These are phyloP conservation scores for Misgurnus anguillicaudatus DNA, from an alignment of 2,113 vertebrate species.

Conservation along the genomic window DNA sequence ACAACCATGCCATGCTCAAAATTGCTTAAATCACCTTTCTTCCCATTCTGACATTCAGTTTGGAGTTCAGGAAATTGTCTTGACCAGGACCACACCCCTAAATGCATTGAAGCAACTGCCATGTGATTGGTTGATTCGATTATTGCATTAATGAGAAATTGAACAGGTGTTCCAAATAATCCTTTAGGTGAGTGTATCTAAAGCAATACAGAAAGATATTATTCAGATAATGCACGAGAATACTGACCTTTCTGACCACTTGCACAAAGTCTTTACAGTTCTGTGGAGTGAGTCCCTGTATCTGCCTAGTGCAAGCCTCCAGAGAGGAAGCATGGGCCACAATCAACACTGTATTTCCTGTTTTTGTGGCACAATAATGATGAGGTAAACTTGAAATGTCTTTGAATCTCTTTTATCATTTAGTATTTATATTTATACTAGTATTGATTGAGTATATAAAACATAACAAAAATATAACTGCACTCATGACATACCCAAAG, in stretches of 20 bases:
- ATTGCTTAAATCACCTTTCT: too few relatives aligned
- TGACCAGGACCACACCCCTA: too few relatives aligned
- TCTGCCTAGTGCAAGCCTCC: conserved; percentile 96
- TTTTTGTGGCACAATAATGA: conserved; percentile 7
- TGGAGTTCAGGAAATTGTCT: too few relatives aligned
- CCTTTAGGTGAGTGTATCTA: too few relatives aligned
- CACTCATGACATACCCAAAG: conserved; percentile 77
- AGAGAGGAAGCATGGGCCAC: conserved; percentile 97
- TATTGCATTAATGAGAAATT: too few relatives aligned
- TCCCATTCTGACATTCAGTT: too few relatives aligned
- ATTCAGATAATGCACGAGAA: not conserved
- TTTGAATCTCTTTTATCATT: not conserved
- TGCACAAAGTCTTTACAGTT: conserved; percentile 98
- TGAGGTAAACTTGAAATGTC: not conserved
- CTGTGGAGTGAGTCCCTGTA: conserved; percentile 92
- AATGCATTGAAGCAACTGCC: too few relatives aligned
- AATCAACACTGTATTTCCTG: conserved; percentile 94
- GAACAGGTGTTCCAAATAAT: too few relatives aligned
- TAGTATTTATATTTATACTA: too few relatives aligned
- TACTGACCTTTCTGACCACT: conserved; percentile 93
- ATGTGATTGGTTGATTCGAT: too few relatives aligned
- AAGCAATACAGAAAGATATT: not conserved
- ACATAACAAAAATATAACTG: not conserved
- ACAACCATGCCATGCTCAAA: too few relatives aligned
- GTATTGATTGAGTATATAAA: too few relatives aligned